These are phyloP conservation scores for Tinamus major DNA, from an alignment of 2,797 vertebrate species.

Conservation along the genomic window DNA sequence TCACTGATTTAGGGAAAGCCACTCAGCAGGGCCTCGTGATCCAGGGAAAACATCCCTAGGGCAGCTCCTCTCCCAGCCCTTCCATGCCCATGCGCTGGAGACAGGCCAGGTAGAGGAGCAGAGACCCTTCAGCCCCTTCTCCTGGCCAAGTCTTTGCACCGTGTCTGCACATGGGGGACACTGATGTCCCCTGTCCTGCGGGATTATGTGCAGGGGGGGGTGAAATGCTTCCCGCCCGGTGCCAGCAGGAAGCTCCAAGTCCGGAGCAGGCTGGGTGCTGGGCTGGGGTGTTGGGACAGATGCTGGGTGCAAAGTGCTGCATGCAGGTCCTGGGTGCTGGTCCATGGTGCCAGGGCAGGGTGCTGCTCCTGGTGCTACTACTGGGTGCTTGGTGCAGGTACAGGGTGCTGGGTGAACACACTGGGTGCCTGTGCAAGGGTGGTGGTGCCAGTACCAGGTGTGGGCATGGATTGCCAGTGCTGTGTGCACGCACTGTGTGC, in stretches of 20 bases:
- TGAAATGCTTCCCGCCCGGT: neutral
- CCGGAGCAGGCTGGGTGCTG: too few species aligned
- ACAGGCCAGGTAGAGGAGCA: neutral
- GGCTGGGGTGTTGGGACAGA: too few species aligned
- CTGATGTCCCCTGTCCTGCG: too few species aligned
- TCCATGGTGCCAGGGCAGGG: neutral
- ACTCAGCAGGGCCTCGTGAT: rapidly evolving
- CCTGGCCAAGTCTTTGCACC: neutral
- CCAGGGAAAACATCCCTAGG: rapidly evolving
- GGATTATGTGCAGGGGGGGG: too few species aligned
- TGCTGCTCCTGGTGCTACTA: neutral
- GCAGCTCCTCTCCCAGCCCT: neutral
- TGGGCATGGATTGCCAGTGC: rapidly evolving
- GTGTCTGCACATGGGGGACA: too few species aligned
- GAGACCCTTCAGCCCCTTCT: neutral
- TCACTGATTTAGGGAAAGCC: neutral
- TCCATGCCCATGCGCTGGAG: rapidly evolving
- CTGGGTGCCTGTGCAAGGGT: rapidly evolving
- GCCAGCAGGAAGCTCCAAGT: neutral
- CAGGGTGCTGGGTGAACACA: neutral
- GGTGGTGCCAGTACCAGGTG: rapidly evolving
- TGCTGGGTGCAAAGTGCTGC: too few species aligned
- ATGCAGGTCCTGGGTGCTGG: neutral
- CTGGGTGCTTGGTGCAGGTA: rapidly evolving
- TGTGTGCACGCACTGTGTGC: neutral